Conservation (phyloP, 1,140 invertebrate genomes). For the Globodera ellingtonae region DNA sequence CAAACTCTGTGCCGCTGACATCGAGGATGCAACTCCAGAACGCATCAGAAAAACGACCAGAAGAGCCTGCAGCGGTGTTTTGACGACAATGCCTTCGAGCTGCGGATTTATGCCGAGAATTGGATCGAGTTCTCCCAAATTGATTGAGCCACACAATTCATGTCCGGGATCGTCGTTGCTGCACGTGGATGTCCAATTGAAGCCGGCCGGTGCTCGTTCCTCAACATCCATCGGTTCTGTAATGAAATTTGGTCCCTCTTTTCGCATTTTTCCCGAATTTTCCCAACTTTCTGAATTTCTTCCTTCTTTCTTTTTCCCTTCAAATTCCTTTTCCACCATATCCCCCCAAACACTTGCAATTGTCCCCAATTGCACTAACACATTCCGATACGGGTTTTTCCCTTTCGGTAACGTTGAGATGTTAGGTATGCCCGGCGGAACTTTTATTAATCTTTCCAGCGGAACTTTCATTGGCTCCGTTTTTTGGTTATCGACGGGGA, state of each 20-base stretch:
- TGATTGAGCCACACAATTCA: too few relatives aligned
- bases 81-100: neutral
- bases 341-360: neutral
- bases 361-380: constrained; percentile 1
- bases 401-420: constrained; percentile 2
- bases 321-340: too few relatives aligned
- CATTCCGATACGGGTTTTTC: neutral
- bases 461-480: neutral
- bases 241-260: too few relatives aligned
- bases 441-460: neutral
- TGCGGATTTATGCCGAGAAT: neutral
- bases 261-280: neutral
- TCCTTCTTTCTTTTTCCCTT: neutral
- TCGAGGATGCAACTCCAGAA: neutral
- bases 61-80: constrained; percentile 12
- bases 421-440: neutral
- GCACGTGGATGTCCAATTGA: too few relatives aligned
- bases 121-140: neutral
- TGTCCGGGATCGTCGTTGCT: too few relatives aligned
- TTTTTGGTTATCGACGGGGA: neutral
- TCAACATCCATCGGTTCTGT: too few relatives aligned
- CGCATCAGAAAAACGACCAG: neutral
- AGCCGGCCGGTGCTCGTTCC: too few relatives aligned
- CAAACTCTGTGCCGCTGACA: neutral
- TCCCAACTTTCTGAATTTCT: neutral